phyloP scores from a whole-genome alignment of 2,888 invertebrate species.

The Lasioglossum lativentre region DNA sequence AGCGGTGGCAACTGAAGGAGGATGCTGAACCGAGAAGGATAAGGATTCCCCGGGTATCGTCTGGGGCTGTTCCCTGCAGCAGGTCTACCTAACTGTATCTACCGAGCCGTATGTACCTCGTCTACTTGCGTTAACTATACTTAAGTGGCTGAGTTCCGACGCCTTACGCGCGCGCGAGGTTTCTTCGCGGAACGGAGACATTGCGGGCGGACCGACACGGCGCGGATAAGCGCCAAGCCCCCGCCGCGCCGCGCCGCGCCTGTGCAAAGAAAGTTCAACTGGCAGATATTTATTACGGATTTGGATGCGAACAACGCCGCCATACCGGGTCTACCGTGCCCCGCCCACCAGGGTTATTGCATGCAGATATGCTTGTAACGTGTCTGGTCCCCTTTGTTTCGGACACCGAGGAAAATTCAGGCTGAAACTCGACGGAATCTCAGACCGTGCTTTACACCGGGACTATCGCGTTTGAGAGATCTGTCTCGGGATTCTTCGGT shows the following conservation, averaged over 20 bases:
- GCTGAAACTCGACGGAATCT: not conserved
- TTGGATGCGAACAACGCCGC: not conserved
- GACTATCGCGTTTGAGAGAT: not conserved
- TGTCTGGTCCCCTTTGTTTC: not conserved
- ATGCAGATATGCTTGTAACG: not conserved
- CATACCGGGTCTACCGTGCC: not conserved
- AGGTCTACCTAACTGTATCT: slow-evolving; percentile 46
- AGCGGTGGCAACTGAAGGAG: slow-evolving; percentile 26
- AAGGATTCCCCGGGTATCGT: slow-evolving; percentile 56
- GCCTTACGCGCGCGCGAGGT: slow-evolving; percentile 40
- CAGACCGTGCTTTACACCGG: not conserved
- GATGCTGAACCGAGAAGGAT: slow-evolving; percentile 52
- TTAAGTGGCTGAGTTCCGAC: slow-evolving; percentile 62
- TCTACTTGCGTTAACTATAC: slow-evolving; percentile 61
- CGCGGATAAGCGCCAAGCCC: slow-evolving; percentile 31
- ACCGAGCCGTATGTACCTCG: slow-evolving; percentile 22
- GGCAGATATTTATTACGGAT: slow-evolving; percentile 42
- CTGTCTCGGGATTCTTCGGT: not conserved
- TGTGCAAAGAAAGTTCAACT: slow-evolving; percentile 34
- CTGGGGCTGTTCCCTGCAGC: slow-evolving; percentile 11
- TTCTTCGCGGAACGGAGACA: slow-evolving; percentile 21
- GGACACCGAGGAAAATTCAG: not conserved
- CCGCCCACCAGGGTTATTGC: not conserved
- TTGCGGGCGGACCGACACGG: not conserved
- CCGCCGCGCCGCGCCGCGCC: not conserved